Evolutionary conservation across 2,888 invertebrate genomes (phyloP).

Genomic region (Resseliella maxima): DNA sequence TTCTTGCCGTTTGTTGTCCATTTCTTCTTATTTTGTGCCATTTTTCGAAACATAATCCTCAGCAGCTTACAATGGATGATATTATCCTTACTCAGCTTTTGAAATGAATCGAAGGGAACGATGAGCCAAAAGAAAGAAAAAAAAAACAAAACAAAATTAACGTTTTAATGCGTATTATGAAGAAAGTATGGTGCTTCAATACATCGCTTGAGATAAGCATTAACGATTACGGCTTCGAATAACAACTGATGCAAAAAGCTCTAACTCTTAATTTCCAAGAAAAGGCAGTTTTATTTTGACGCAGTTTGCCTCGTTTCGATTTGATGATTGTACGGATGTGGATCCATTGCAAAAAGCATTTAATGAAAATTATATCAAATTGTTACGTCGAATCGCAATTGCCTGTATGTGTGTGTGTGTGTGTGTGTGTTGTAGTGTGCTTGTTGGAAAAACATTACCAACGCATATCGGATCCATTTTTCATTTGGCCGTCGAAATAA

Average conservation of each 20-base stretch:
- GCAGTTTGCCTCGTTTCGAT: not conserved
- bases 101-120: not conserved
- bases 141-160: not conserved
- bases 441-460: not conserved
- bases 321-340: not conserved
- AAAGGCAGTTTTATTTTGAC: not conserved
- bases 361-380: conserved; percentile 28
- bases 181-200: not conserved
- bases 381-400: not conserved
- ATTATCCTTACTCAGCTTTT: not conserved
- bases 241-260: conserved; percentile 33
- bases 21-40: not conserved
- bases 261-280: conserved; percentile 37
- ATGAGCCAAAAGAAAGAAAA: too few species aligned
- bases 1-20: conserved; percentile 16
- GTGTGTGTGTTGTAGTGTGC: not conserved
- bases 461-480: not conserved
- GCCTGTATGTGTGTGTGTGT: too few species aligned
- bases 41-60: not conserved
- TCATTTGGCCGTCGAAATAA: not conserved
- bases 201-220: conserved; percentile 12
- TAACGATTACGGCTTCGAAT: conserved; percentile 31
- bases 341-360: conserved; percentile 1
- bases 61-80: not conserved
- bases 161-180: conserved; percentile 39